Base-by-base conservation (phyloP, 2,797 vertebrate species). In the Bucorvus abyssinicus region DNA sequence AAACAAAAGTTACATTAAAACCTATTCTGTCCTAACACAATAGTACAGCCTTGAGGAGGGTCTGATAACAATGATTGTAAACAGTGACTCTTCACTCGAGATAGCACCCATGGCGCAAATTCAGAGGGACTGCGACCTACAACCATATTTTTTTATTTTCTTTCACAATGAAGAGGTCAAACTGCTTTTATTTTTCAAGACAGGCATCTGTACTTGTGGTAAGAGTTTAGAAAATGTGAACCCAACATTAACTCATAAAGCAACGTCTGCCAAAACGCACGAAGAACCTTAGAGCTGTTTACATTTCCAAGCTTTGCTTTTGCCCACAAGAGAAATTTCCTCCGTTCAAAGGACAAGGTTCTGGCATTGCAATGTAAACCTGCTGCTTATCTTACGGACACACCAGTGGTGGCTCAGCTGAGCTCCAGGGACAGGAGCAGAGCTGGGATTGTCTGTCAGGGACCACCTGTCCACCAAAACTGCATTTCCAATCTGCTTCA, bases 331-430 rank as follows among this genome's bases (percentile, higher is more conserved):
- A 12, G 40, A 60, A n/a, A 57, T 50, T 75, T 45, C 18, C 38
- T 67, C 60, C 63, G 49, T 38, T 26, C 1, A 0, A 70, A 84
- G 71, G 45, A 53, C 5, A 42, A 27, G 38, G 24, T 34, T 82
- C 65, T 44, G 36, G 13, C 8, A 11, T 56, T 42, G 13, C 0
- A 0, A 16, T 17, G 26, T 13, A 55, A 85, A 80, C n/a, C 40
- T 26, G 45, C 14, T 63, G 5, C n/a, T 47, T 0, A 71, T 52
- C 27, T 59, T 57, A 40, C 57, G 34, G 19, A n/a, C 10, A 6
- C 18, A 32, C 7, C 69, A 2, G 0, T 8, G 17, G 36, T 53
- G 53, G 40, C 32, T 88, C 53, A 71, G 42, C 19, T 65, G 45
- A 81, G 29, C 17, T 67, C 47, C 55, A 65, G 44, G 24, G 36